Conservation (phyloP, 92 coral and sea anemone species). For the Palythoa caribaeorum region DNA sequence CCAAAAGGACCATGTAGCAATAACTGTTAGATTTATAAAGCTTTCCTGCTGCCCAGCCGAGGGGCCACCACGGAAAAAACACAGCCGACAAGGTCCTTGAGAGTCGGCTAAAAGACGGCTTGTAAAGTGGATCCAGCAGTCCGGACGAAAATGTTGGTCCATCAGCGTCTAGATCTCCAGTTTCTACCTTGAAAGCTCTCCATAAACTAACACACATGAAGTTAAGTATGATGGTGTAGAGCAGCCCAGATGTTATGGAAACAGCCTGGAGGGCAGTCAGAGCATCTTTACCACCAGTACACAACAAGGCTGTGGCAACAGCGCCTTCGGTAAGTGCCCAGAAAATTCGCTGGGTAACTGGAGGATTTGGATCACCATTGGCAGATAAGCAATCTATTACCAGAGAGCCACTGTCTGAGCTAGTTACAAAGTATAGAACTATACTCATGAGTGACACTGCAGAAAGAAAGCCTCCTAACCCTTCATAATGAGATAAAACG, state of each 20-base stretch:
- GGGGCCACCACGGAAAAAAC: constrained; percentile 74
- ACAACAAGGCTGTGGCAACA: constrained; percentile 84
- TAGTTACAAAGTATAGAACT: constrained; percentile 67
- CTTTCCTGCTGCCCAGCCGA: constrained; percentile 76
- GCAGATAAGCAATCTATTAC: constrained; percentile 70
- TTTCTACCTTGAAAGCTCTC: constrained; percentile 82
- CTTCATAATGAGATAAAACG: constrained; percentile 53
- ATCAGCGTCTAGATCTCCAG: constrained; percentile 80
- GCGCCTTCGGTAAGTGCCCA: constrained; percentile 81
- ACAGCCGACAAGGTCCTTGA: constrained; percentile 60
- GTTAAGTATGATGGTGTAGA: constrained; percentile 82
- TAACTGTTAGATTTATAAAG: constrained; percentile 52
- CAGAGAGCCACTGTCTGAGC: constrained; percentile 72
- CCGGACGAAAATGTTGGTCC: constrained; percentile 78
- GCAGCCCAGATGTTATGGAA: constrained; percentile 78
- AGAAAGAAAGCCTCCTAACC: constrained; percentile 46
- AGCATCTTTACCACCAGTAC: constrained; percentile 79
- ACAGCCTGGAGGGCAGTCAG: constrained; percentile 84
- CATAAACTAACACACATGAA: constrained; percentile 87
- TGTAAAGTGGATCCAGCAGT: constrained; percentile 59
- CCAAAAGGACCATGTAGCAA: constrained; percentile 69
- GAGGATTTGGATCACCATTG: constrained; percentile 67
- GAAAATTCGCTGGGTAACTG: constrained; percentile 59
- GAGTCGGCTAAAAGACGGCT: constrained; percentile 29
- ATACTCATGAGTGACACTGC: constrained; percentile 56